A percentile compares a stretch with the other conserved stretches of the same genome.
These are phyloP conservation scores for Notarius lentiginosus DNA, from an alignment of 2,113 vertebrate genomes.

Conservation along the genomic window DNA sequence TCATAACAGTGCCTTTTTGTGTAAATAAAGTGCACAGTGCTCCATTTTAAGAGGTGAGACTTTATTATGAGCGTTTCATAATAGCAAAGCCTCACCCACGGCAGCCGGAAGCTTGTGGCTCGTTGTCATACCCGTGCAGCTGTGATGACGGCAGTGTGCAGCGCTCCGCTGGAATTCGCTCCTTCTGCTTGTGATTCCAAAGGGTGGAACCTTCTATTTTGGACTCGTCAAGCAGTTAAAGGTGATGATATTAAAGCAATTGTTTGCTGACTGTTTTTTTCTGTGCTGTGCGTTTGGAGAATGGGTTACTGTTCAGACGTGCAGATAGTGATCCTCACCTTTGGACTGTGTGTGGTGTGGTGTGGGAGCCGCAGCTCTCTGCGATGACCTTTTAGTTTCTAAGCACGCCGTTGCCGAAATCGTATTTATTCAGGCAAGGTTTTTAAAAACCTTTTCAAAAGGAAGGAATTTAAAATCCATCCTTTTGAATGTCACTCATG, in stretches of 20 bases:
- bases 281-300: background rate
- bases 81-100: background rate
- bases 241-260: background rate
- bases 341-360: slow-evolving; percentile 32
- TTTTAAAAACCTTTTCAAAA: background rate
- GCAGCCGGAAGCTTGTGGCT: background rate
- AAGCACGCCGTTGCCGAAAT: background rate
- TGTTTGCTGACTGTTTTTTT: slow-evolving; percentile 14
- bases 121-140: background rate
- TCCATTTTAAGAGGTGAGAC: slow-evolving; percentile 33
- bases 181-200: slow-evolving; percentile 1
- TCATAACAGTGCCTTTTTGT: background rate
- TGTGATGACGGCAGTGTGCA: background rate
- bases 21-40: background rate
- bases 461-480: background rate
- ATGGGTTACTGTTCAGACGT: slow-evolving; percentile 22
- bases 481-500: slow-evolving; percentile 19
- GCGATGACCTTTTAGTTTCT: slow-evolving; percentile 17
- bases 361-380: background rate
- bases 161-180: slow-evolving; percentile 28
- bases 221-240: slow-evolving; percentile 4
- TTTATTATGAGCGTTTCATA: slow-evolving; percentile 26
- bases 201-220: background rate
- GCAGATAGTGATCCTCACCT: slow-evolving; percentile 37
- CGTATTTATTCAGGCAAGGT: background rate